Conservation (phyloP, 2,888 invertebrate species). For the Norana najaformis region DNA sequence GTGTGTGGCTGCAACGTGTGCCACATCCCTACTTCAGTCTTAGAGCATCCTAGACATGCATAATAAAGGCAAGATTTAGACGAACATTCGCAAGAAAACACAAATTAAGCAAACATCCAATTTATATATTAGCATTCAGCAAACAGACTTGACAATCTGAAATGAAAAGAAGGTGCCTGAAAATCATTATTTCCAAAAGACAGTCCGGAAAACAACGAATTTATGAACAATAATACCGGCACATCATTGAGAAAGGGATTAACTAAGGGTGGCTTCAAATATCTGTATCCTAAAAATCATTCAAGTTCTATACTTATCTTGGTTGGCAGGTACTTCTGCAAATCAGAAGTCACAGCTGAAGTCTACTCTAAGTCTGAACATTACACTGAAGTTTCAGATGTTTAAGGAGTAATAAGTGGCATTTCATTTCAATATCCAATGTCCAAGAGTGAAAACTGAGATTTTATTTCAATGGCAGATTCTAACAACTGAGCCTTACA, state of each 20-base stretch:
- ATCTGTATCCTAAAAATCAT: neutral
- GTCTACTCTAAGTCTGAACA: neutral
- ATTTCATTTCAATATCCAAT: neutral
- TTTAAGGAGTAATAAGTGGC: neutral
- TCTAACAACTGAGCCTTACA: too few relatives aligned
- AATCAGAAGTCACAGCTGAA: neutral
- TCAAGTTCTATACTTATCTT: neutral
- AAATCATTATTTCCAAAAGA: neutral
- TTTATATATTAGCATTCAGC: neutral
- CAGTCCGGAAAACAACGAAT: neutral
- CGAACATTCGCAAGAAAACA: neutral
- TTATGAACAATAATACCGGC: neutral
- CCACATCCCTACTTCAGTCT: slow-evolving; percentile 23
- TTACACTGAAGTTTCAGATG: neutral
- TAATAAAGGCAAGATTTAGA: slow-evolving; percentile 18
- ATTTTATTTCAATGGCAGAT: neutral
- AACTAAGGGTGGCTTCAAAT: neutral
- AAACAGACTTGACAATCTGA: slow-evolving; percentile 16
- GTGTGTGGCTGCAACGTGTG: neutral
- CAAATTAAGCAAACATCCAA: neutral
- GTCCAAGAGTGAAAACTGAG: neutral
- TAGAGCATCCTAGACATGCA: slow-evolving; percentile 22
- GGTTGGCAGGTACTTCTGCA: neutral
- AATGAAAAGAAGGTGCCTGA: neutral
- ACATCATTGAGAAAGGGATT: neutral